Base-by-base conservation (phyloP, 2,888 invertebrate species). In the Tenthredo distinguenda region DNA sequence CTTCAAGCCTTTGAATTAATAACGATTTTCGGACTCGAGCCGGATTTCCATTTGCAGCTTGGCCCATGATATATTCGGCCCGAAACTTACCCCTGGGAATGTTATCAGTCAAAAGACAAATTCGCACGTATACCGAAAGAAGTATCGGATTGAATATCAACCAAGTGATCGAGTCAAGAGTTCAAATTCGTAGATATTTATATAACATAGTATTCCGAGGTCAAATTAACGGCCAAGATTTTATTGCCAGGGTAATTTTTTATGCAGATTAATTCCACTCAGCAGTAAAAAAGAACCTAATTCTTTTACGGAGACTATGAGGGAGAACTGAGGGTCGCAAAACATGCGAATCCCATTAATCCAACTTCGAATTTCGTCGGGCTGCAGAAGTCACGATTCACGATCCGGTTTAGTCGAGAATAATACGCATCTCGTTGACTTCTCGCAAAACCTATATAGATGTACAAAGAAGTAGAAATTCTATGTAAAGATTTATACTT, bases 301-400 rank as follows among this genome's bases (percentile, higher is more conserved):
- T 74, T n/a, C 72, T 40, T 74, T 74, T 21, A 74, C 72, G 21
- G 10, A 74, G 40, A 74, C 72, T 43, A 40, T 74, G 12, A 43
- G 43, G 31, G 77, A n/a, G 77, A 55, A 26, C 21, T 18, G 55
- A 77, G 50, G 77, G 55, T 77, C 50, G 50, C 77, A 77, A 77
- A 77, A 77, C 77, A 77, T 31, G 77, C 77, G 77, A 77, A 77
- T 31, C 31, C 77, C 50, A 77, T 77, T 77, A 77, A 77, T 77
- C 77, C 50, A 77, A 55, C 77, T 77, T 55, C 21, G 55, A 40
- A 31, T 31, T 55, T 50, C 50, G 77, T 26, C 55, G 77, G 55
- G 55, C 21, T 55, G 4, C 55, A n/a, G n/a, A 77, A 77, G 55
- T 55, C 77, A 55, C 47, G 77, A 77, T 34, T 77, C 47, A 55